A percentile compares a stretch with the other conserved stretches of the same genome.
Evolutionary conservation across 2,888 invertebrate genomes (phyloP).

Genomic region (Acronicta alni): DNA sequence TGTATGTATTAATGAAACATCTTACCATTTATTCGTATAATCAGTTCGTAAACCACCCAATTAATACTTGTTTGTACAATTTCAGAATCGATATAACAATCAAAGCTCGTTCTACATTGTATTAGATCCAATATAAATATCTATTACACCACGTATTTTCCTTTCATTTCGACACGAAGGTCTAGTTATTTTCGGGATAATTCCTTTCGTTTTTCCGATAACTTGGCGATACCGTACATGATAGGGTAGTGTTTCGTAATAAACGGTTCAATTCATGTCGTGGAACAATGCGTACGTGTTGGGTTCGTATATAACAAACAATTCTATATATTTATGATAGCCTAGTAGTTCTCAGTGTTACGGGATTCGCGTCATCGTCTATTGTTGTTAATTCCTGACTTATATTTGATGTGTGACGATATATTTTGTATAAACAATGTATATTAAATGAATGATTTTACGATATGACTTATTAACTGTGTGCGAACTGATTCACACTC

Average conservation of each 20-base stretch:
- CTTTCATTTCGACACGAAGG: constrained; percentile 3
- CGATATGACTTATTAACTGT: not conserved
- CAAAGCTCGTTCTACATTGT: not conserved
- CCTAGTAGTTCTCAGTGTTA: constrained; percentile 4
- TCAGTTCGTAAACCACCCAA: too few species aligned
- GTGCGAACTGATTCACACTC: not conserved
- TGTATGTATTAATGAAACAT: too few species aligned
- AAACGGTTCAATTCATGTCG: not conserved
- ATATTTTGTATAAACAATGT: not conserved
- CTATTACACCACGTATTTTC: constrained; percentile 14
- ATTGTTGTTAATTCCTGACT: not conserved
- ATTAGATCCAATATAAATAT: constrained; percentile 4
- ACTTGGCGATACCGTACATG: constrained; percentile 1
- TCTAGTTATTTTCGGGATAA: constrained; percentile 7
- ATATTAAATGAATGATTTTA: not conserved
- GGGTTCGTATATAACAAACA: not conserved
- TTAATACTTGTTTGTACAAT: not conserved
- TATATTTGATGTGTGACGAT: constrained; percentile 14
- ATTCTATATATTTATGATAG: not conserved
- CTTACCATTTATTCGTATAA: too few species aligned
- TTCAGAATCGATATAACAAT: constrained; percentile 8
- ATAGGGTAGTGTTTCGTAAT: constrained; percentile 4
- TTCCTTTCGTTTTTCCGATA: constrained; percentile 6
- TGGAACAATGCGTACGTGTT: not conserved
- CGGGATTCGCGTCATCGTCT: constrained; percentile 3